These are phyloP conservation scores for Betta splendens DNA, from an alignment of 2,797 vertebrate species.

Conservation along the genomic window DNA sequence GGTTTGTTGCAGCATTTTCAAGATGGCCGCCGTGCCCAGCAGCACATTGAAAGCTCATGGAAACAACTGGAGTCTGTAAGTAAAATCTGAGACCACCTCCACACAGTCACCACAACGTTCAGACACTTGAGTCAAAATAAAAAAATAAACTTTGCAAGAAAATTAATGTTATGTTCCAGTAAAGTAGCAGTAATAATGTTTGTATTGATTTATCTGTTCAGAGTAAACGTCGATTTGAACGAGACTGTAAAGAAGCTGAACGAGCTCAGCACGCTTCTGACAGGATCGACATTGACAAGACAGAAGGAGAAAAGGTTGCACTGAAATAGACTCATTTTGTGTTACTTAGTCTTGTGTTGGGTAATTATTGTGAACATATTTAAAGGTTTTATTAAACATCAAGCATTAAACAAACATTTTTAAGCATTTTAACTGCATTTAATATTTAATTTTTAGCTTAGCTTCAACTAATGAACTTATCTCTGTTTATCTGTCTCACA, in stretches of 20 bases:
- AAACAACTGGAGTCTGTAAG: conserved; percentile 97
- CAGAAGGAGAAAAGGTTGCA: conserved; percentile 92
- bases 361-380: background rate
- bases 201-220: conserved; percentile 48
- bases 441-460: background rate
- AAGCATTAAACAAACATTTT: too few species aligned
- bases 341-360: background rate
- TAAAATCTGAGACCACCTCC: conserved; percentile 3
- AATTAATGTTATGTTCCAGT: too few species aligned
- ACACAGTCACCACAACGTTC: too few species aligned
- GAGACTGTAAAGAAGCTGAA: conserved; percentile 96
- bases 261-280: conserved; percentile 93
- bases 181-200: background rate
- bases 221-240: conserved; percentile 94
- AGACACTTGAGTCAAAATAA: too few species aligned
- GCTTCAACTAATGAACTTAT: background rate
- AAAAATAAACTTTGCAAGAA: too few species aligned
- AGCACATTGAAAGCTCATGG: conserved; percentile 96
- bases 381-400: too few species aligned
- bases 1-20: conserved; percentile 88
- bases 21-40: conserved; percentile 94
- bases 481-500: conserved; percentile 21
- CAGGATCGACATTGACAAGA: conserved; percentile 95
- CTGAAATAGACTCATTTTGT: background rate
- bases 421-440: too few species aligned